Evolutionary conservation across 2,113 vertebrate species (phyloP).

Genomic region (Pristiophorus japonicus): DNA sequence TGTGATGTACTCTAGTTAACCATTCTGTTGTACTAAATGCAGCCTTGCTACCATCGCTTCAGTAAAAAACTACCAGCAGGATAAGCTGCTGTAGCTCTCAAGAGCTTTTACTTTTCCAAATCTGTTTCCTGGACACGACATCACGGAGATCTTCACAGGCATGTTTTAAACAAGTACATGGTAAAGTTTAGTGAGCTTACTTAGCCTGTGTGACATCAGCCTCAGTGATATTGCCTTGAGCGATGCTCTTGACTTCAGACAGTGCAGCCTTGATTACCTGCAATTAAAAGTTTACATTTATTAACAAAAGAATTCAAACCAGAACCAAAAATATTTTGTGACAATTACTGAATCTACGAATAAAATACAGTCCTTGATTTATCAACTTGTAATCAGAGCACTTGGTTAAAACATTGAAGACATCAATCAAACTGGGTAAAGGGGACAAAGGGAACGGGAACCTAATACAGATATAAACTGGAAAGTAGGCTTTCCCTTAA

Average conservation of each 20-base stretch:
- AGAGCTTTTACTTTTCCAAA: neutral
- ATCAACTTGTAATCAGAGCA: neutral
- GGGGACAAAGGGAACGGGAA: neutral
- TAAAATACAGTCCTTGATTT: neutral
- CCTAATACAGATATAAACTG: neutral
- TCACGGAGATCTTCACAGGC: neutral
- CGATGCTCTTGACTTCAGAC: slow-evolving; percentile 70
- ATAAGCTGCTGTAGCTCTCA: neutral
- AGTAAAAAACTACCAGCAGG: neutral
- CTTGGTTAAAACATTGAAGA: neutral
- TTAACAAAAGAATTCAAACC: neutral
- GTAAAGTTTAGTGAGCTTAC: slow-evolving; percentile 60
- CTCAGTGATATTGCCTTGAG: slow-evolving; percentile 71
- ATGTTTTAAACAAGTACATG: neutral
- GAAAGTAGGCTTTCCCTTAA: neutral
- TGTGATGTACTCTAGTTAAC: neutral
- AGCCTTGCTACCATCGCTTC: neutral
- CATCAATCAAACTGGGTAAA: neutral
- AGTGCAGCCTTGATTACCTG: slow-evolving; percentile 84
- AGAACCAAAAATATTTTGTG: neutral
- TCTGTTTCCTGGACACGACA: neutral
- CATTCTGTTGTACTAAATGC: neutral
- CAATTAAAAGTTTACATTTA: slow-evolving; percentile 8
- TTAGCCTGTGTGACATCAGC: slow-evolving; percentile 75
- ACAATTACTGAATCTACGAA: neutral